These are phyloP conservation scores for Drosophila imparisetae DNA, from an alignment of 2,888 invertebrate genomes.

Conservation along the genomic window DNA sequence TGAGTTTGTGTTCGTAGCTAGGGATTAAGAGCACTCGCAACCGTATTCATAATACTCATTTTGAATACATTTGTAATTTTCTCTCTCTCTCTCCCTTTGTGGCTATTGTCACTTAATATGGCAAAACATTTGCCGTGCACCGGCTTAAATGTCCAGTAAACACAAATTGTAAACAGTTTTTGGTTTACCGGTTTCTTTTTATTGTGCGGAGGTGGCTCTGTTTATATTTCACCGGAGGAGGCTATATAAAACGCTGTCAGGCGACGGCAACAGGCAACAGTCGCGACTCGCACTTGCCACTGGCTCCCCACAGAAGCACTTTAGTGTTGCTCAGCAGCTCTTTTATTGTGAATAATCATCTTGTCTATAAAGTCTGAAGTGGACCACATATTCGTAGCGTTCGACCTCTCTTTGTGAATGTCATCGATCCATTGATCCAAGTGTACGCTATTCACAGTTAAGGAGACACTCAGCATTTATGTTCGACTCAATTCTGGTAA, in stretches of 20 bases:
- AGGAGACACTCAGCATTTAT: not conserved
- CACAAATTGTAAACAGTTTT: conserved; percentile 23
- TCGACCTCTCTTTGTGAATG: not conserved
- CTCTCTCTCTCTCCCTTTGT: not conserved
- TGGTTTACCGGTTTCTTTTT: not conserved
- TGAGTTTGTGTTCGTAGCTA: conserved; percentile 9
- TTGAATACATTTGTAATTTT: not conserved
- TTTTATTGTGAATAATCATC: not conserved
- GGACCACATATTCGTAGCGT: not conserved
- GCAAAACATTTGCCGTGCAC: conserved; percentile 32
- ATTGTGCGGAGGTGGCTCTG: not conserved
- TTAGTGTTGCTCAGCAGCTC: not conserved
- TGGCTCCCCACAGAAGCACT: not conserved
- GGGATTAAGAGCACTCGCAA: conserved; percentile 9
- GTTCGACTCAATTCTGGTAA: not conserved
- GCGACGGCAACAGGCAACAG: conserved; percentile 6
- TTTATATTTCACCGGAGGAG: not conserved
- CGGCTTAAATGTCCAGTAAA: conserved; percentile 3
- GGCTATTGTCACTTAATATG: conserved; percentile 10
- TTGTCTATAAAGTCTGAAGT: not conserved
- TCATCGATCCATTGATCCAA: not conserved
- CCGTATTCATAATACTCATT: conserved; percentile 8
- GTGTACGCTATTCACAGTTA: not conserved
- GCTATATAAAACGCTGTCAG: conserved; percentile 20
- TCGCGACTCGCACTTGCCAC: conserved; percentile 9